Evolutionary conservation across 2,888 invertebrate species (phyloP), one percentile per base, ranked within the genome.

Genomic region (Andricus curvator): DNA sequence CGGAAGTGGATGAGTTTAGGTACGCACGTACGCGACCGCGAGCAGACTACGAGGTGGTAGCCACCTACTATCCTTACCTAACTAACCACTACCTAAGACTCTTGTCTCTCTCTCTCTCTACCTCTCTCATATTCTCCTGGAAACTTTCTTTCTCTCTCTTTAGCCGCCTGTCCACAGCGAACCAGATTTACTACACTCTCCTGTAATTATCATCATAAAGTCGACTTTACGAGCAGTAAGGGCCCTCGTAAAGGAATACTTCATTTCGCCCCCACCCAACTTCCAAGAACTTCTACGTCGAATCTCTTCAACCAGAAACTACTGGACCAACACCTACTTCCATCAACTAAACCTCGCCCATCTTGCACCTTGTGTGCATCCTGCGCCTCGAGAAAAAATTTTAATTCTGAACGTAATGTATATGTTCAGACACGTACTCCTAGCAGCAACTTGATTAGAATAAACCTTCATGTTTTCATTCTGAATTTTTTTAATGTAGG

Each of bases 121-220:
- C 66, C 66, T 82, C 81, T 81, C 81, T 33, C 81, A 78, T 25
- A 67, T 33, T 64, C 78, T 80, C 78, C 78, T 80, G 78, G 70
- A 20, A 37, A 74, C 37, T 74, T 74, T 74, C 74, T 74, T 74
- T 74, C 62, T 64, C 77, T n/a, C 15, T 48, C 64, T 74, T 78
- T 78, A 80, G 82, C 82, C 81, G 82, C 78, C 81, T 83, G 80
- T 84, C 79, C 80, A 80, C 86, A 87, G 88, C 89, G 33, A 89
- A 88, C 89, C 92, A 91, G 91, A 92, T 92, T 92, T 92, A 92
- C 91, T 92, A 89, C 92, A 88, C 89, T 91, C 90, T 89, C 89
- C 91, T 91, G 91, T 92, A 92, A 92, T 92, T 92, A 92, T 92
- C 92, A 92, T 92, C 92, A 92, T 92, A 92, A 92, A 92, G 92